phyloP scores from a whole-genome alignment of 1,140 invertebrate genomes.

The Drosophila funebris region DNA sequence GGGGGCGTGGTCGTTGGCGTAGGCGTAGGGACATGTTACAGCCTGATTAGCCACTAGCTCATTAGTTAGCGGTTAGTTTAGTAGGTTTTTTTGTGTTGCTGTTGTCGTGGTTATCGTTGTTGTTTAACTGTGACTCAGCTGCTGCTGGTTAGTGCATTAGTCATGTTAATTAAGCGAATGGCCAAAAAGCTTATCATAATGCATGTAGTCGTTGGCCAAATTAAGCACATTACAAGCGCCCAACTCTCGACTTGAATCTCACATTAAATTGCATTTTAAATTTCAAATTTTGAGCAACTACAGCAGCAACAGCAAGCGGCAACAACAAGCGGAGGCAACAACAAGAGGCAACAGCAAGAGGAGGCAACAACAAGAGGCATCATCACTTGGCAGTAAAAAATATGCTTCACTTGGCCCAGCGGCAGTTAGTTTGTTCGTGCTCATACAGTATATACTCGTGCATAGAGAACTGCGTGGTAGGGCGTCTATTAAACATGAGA shows the following conservation, averaged over 20 bases:
- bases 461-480: not conserved
- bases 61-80: slow-evolving; percentile 46
- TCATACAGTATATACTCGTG: slow-evolving; percentile 4
- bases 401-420: slow-evolving; percentile 51
- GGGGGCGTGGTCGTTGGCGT: not conserved
- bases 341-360: slow-evolving; percentile 32
- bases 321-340: not conserved
- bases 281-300: slow-evolving; percentile 24
- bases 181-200: slow-evolving; percentile 53
- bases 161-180: slow-evolving; percentile 70
- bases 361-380: slow-evolving; percentile 16
- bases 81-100: slow-evolving; percentile 4
- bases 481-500: slow-evolving; percentile 35
- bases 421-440: slow-evolving; percentile 20
- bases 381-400: slow-evolving; percentile 44
- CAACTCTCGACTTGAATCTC: slow-evolving; percentile 34
- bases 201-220: slow-evolving; percentile 35
- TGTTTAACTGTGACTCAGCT: slow-evolving; percentile 55
- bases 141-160: slow-evolving; percentile 53
- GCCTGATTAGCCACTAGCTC: slow-evolving; percentile 49
- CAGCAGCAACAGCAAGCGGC: not conserved
- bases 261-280: slow-evolving; percentile 71
- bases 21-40: slow-evolving; percentile 17
- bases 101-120: not conserved
- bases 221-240: slow-evolving; percentile 44